Evolutionary conservation across 2,113 vertebrate genomes (phyloP).

Genomic region (Macroglossus sobrinus): DNA sequence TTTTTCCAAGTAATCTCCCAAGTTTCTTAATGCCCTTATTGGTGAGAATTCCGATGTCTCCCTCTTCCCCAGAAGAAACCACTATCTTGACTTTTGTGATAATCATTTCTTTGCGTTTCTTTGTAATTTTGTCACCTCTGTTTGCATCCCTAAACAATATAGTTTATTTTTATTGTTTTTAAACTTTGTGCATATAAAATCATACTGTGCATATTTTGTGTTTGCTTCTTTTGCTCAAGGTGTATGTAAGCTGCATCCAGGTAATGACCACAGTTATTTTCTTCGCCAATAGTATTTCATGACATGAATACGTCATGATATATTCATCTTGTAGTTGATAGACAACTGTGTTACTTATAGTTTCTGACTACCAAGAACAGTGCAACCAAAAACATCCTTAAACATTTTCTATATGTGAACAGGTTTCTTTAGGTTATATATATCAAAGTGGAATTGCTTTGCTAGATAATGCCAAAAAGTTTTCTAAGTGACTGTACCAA

Average conservation of each 20-base stretch:
- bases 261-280: background rate
- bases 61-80: background rate
- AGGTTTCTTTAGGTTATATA: background rate
- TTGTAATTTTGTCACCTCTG: background rate
- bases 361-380: background rate
- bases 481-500: background rate
- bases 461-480: background rate
- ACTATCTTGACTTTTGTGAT: background rate
- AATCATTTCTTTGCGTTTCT: background rate
- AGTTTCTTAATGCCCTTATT: background rate
- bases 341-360: background rate
- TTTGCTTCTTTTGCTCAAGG: background rate
- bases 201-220: background rate
- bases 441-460: background rate
- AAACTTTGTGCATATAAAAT: background rate
- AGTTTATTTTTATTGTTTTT: slow-evolving; percentile 7
- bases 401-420: background rate
- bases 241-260: background rate
- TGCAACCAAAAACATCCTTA: background rate
- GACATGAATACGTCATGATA: background rate
- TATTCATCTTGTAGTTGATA: background rate
- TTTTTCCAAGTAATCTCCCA: background rate
- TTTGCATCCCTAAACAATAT: background rate
- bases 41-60: background rate
- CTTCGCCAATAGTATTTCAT: background rate